A percentile compares a stretch with the other conserved stretches of the same genome.
phyloP scores from a whole-genome alignment of 1,140 invertebrate species.

The Lordiphosa collinella region DNA sequence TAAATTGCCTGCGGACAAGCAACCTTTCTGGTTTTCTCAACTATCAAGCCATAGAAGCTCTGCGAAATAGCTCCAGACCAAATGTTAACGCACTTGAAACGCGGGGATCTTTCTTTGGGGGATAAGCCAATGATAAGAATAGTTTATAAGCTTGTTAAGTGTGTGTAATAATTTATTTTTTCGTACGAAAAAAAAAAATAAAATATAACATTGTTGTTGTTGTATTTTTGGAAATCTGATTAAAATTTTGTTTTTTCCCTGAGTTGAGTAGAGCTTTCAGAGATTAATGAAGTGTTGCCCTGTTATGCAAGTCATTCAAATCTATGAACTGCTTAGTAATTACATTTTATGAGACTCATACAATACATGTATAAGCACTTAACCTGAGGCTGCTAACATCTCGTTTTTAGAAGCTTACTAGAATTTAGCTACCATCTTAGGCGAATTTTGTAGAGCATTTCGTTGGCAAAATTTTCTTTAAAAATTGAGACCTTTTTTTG shows the following conservation, averaged over 20 bases:
- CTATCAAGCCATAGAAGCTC: constrained; percentile 76
- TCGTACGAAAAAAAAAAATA: not conserved
- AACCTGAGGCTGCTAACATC: no score
- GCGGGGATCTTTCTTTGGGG: constrained; percentile 64
- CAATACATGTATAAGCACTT: no score
- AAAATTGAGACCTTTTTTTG: no score
- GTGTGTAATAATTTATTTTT: constrained; percentile 30
- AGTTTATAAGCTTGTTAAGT: not conserved
- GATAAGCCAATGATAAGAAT: constrained; percentile 26
- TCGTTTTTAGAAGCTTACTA: no score
- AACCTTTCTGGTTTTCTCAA: constrained; percentile 82
- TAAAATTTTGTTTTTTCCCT: not conserved
- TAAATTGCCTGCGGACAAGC: constrained; percentile 79
- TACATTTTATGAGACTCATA: no score
- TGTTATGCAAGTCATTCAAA: no score
- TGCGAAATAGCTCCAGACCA: constrained; percentile 54
- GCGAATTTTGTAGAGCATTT: no score
- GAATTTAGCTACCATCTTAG: no score
- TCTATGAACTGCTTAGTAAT: no score
- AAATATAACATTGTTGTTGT: not conserved
- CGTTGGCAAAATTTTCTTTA: no score
- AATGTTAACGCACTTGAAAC: constrained; percentile 51
- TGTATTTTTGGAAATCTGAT: not conserved
- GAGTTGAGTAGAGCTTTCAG: no score
- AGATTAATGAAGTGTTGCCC: no score